Base-by-base conservation (phyloP, 2,113 vertebrate species). In the Ammodytes dubius region DNA sequence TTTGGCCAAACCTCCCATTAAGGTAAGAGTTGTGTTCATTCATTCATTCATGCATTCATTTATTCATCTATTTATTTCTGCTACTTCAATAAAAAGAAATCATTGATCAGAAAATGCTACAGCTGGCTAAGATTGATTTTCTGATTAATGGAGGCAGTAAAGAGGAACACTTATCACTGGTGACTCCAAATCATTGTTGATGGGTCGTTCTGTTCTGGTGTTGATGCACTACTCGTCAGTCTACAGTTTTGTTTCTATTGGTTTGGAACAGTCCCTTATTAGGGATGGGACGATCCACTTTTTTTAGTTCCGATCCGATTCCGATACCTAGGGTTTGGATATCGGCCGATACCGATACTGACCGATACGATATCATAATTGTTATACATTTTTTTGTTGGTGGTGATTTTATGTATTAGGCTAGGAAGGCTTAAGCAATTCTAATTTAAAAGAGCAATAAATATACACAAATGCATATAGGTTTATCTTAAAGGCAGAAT, bases 1-100 rank as follows among this genome's bases (percentile, higher is more conserved):
- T 40, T 47, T 95, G 45, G 74, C 88, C 2, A 93, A 93, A 71
- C 90, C 93, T 52, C 87, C 76, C 15, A 65, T 54, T 37, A 90
- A 94, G 92, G 95, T 95, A 19, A 72, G 92, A 60, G 2, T 50
- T 54, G 10, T 58, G 8, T 61, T 70, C 27, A 27, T 27, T 27
- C 27, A 27, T 27, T 27, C 27, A 27, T 27, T 27, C 27, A 27
- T 27, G 1, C 27, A 27, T 27, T 27, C 27, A 27, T 54, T 0
- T 54, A 4, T 69, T 43, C 13, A 2, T 59, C 50, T 65, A 61
- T 54, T 60, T 54, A 70, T 59, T 63, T 58, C 19, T 46, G 65
- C 7, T 8, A 17, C n/a, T 17, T 40, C 10, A 39, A 3, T 56
- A 46, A 46, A 5, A 19, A 15, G 57, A 5, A 49, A 0, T 49